These are phyloP conservation scores for Oophaga pumilio DNA, from an alignment of 2,113 vertebrate species.

Conservation along the genomic window DNA sequence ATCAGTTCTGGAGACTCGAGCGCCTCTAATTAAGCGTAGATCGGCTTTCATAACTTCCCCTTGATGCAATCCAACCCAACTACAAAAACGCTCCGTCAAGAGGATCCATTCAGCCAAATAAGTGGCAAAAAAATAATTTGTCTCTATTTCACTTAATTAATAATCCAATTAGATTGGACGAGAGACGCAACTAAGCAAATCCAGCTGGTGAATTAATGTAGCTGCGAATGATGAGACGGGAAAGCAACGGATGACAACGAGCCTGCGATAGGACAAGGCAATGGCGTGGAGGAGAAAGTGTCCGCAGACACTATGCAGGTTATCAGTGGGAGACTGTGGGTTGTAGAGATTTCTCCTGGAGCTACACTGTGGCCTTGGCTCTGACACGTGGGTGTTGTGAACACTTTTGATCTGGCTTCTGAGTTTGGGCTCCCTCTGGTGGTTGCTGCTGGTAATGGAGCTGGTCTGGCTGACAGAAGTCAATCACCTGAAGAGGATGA, in stretches of 20 bases:
- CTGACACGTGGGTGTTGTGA: no score
- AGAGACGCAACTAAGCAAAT: constrained; percentile 56
- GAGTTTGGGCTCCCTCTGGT: no score
- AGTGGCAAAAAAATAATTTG: constrained; percentile 52
- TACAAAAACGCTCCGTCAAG: constrained; percentile 33
- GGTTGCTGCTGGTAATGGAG: no score
- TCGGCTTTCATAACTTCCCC: constrained; percentile 33
- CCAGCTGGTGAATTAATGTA: constrained; percentile 53
- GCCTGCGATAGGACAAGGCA: neutral
- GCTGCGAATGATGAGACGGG: constrained; percentile 44
- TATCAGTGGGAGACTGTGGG: no score
- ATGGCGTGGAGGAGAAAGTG: neutral
- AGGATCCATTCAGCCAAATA: constrained; percentile 52
- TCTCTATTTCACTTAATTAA: constrained; percentile 59
- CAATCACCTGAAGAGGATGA: no score
- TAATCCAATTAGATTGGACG: constrained; percentile 56
- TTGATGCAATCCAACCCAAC: constrained; percentile 47
- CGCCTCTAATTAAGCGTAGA: constrained; percentile 36
- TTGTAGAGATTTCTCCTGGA: no score
- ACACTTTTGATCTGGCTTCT: no score
- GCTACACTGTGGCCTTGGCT: no score
- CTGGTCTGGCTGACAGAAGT: no score
- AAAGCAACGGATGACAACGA: constrained; percentile 16
- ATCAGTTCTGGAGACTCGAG: constrained; percentile 39
- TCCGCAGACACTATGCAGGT: neutral